These are phyloP conservation scores for Stenchaetothrips biformis DNA, from an alignment of 2,888 invertebrate species.

Conservation along the genomic window DNA sequence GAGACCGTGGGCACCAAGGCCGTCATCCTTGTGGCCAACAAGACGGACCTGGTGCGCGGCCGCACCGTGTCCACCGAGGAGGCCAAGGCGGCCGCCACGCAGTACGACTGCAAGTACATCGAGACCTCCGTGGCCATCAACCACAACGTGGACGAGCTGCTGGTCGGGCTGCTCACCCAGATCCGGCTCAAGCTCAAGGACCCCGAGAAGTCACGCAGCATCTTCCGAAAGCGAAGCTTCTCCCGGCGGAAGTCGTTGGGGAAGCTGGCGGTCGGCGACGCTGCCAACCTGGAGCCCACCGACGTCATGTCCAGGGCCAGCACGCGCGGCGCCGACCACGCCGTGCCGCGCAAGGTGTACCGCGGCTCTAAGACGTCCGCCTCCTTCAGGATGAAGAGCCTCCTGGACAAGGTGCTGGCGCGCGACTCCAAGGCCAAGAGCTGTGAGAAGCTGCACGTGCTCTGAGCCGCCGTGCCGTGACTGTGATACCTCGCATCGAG, in stretches of 20 bases:
- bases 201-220: conserved; percentile 34
- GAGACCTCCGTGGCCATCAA: conserved; percentile 96
- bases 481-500: conserved; percentile 49
- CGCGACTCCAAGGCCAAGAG: conserved; percentile 86
- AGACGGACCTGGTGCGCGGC: conserved; percentile 85
- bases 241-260: conserved; percentile 35
- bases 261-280: conserved; percentile 37
- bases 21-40: conserved; percentile 90
- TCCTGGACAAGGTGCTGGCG: conserved; percentile 82
- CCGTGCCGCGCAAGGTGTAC: conserved; percentile 52
- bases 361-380: conserved; percentile 57
- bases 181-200: conserved; percentile 60
- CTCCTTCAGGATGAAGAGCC: conserved; percentile 67
- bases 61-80: conserved; percentile 83
- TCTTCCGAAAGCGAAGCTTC: conserved; percentile 32
- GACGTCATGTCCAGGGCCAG: conserved; percentile 4
- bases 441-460: conserved; percentile 86
- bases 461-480: no score
- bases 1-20: conserved; percentile 76
- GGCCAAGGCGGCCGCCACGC: conserved; percentile 85
- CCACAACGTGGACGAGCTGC: conserved; percentile 93
- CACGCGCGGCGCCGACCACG: not conserved
- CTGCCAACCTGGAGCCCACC: not conserved
- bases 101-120: conserved; percentile 93
- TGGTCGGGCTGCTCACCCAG: conserved; percentile 90